Percentiles rank a stretch among this genome's conserved stretches.
Evolutionary conservation across 2,797 vertebrate species (phyloP).

Genomic region (Rhincodon typus): DNA sequence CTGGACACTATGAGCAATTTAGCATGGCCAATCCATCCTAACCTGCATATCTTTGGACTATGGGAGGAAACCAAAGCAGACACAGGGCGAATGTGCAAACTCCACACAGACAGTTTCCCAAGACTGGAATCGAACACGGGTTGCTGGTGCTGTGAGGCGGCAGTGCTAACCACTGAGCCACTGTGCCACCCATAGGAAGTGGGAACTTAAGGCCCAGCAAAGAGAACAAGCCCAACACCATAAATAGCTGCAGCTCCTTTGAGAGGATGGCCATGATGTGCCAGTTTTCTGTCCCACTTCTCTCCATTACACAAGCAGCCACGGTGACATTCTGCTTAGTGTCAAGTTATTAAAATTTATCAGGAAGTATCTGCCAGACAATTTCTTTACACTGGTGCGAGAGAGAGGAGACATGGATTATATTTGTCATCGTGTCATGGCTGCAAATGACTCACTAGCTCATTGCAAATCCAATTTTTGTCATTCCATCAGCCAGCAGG

Average conservation of each 20-base stretch:
- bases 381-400: background rate
- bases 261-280: background rate
- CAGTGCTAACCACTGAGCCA: no score
- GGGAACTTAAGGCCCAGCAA: background rate
- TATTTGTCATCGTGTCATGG: slow-evolving; percentile 11
- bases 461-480: background rate
- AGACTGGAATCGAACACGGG: no score
- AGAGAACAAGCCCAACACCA: background rate
- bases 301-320: background rate
- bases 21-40: no score
- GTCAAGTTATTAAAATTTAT: slow-evolving; percentile 18
- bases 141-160: no score
- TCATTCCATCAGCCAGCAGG: no score
- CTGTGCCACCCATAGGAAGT: no score
- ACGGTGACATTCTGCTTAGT: background rate
- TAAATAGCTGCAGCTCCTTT: background rate
- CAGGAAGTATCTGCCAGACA: background rate
- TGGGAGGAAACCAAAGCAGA: no score
- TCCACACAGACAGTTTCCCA: no score
- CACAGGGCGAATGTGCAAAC: no score
- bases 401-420: background rate
- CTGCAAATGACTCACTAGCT: background rate
- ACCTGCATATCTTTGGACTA: no score
- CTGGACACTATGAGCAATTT: no score
- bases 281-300: background rate